Evolutionary conservation across 2,797 vertebrate genomes (phyloP), one percentile per base, ranked within the genome.

Genomic region (Lagodon rhomboides): DNA sequence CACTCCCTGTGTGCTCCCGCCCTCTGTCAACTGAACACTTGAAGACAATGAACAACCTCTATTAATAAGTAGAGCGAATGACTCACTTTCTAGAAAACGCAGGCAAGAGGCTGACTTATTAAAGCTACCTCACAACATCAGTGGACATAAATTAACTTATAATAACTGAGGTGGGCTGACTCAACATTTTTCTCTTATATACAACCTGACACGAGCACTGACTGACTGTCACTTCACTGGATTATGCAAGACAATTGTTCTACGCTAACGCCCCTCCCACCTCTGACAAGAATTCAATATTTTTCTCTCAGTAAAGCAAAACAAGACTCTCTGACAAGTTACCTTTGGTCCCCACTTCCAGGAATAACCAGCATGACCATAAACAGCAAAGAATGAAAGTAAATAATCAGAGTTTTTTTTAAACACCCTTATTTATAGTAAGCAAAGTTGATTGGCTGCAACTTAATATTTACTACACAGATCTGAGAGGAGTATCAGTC

Each of bases 21-120:
- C 91, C 83, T 83, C 51, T 22, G 68, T 75, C 78, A 83, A 80
- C 53, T 47, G 23, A 54, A 63, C 64, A n/a, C 30, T 56, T 3
- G 0, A 44, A 79, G 69, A 91, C 86, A 89, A 92, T 84, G 79
- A 76, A 58, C 20, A 59, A 17, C n/a, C 15, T 77, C 81, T 78
- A 86, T 63, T 73, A 82, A 90, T 86, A 87, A 71, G 16, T 64
- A 20, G 20, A 3, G 55, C 17, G 54, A 72, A 53, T 86, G 81
- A 87, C 5, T 92, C 74, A 53, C 68, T 78, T 78, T 80, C 20
- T 58, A 79, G 17, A 78, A 70, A 76, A 60, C 3, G 63, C 46
- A 27, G 46, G n/a, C 66, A 58, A 60, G 38, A 60, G 38, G 53
- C 54, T 34, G 56, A 84, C 43, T 71, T 47, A 82, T 76, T 53